phyloP scores from a whole-genome alignment of 37 sponge, comb jelly and placozoan genomes.

The Beroe forskalii region DNA sequence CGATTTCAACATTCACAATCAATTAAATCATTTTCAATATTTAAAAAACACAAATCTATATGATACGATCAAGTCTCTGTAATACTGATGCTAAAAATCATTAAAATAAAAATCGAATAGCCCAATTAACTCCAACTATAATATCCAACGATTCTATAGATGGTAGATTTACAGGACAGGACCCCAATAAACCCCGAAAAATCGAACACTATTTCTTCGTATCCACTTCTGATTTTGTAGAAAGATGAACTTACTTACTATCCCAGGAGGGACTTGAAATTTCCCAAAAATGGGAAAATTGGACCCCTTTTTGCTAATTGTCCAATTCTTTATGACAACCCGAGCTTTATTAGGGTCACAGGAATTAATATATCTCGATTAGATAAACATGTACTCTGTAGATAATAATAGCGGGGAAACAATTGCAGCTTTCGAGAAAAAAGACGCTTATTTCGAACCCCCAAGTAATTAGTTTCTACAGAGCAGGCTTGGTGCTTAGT shows the following conservation, averaged over 20 bases:
- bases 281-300: neutral
- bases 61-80: neutral
- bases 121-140: neutral
- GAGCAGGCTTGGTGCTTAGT: no score
- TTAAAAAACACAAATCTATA: slow-evolving; percentile 32
- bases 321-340: no score
- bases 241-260: neutral
- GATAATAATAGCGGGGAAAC: no score
- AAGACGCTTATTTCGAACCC: no score
- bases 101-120: neutral
- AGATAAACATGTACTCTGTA: no score
- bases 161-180: no score
- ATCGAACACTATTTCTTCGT: neutral
- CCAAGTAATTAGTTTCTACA: no score
- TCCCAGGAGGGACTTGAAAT: neutral
- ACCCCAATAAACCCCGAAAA: no score
- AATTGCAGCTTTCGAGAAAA: no score
- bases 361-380: no score
- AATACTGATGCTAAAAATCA: slow-evolving; percentile 61
- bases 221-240: neutral
- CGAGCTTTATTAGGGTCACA: no score
- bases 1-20: neutral
- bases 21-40: slow-evolving; percentile 28
- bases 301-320: no score
- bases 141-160: neutral